These are phyloP conservation scores for Bicyclus anynana DNA, from an alignment of 1,140 invertebrate genomes.

Conservation along the genomic window DNA sequence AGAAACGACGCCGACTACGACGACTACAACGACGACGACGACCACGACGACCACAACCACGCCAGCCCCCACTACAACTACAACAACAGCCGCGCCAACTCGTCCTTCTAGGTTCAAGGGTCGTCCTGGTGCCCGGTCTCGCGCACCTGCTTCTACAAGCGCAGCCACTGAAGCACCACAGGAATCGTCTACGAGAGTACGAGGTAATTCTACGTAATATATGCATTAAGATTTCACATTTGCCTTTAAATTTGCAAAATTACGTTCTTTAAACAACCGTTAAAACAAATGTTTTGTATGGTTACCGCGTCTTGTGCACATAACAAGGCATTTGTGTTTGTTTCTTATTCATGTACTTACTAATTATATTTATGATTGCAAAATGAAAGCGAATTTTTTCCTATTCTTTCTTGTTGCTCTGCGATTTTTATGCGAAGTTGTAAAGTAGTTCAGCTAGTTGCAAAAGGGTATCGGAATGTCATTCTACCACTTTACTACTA, in stretches of 20 bases:
- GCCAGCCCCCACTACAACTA: conserved; percentile 41
- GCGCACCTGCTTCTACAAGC: conserved; percentile 43
- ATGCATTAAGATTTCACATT: no score
- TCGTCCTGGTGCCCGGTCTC: conserved; percentile 46
- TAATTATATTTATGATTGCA: conserved; percentile 9
- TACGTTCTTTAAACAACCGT: not conserved
- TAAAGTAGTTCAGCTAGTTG: conserved; percentile 21
- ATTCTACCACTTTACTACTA: conserved; percentile 16
- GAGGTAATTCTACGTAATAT: no score
- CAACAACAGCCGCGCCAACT: conserved; percentile 49
- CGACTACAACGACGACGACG: conserved; percentile 79
- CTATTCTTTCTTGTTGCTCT: conserved; percentile 35
- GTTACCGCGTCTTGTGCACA: not conserved
- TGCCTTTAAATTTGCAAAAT: no score
- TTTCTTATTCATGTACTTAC: not conserved
- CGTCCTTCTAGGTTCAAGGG: conserved; percentile 63
- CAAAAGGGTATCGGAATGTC: conserved; percentile 26
- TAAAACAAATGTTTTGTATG: not conserved
- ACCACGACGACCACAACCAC: conserved; percentile 57
- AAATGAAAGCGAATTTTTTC: conserved; percentile 38
- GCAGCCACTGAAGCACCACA: conserved; percentile 59
- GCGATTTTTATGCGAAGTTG: conserved; percentile 37
- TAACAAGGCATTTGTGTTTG: not conserved
- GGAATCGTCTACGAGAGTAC: conserved; percentile 55
- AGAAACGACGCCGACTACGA: conserved; percentile 78